A percentile compares a stretch with the other conserved stretches of the same genome.
Evolutionary conservation across 2,113 vertebrate genomes (phyloP).

Genomic region (Gasterosteus aculeatus): DNA sequence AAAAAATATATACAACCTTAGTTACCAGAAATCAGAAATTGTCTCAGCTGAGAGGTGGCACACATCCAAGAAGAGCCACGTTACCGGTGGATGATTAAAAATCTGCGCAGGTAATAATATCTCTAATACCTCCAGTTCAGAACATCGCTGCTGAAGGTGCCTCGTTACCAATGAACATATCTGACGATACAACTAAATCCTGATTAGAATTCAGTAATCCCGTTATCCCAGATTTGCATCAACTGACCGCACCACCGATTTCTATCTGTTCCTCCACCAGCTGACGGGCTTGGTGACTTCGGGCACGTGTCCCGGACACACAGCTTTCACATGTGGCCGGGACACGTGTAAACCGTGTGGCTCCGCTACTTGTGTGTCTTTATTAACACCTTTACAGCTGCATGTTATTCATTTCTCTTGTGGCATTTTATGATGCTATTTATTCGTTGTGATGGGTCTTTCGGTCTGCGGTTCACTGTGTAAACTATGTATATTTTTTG

Average conservation of each 20-base stretch:
- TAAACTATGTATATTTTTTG: no score
- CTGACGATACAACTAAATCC: slow-evolving; percentile 62
- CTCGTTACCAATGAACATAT: slow-evolving; percentile 64
- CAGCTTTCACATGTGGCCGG: slow-evolving; percentile 35
- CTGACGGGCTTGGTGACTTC: slow-evolving; percentile 15
- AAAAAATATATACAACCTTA: not conserved
- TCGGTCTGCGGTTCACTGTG: no score
- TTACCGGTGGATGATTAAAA: slow-evolving; percentile 27
- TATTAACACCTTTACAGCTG: no score
- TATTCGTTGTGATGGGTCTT: no score
- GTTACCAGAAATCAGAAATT: not conserved
- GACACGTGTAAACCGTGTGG: no score
- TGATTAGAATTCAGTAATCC: slow-evolving; percentile 58
- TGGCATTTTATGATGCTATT: no score
- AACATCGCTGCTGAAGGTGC: slow-evolving; percentile 46
- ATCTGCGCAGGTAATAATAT: slow-evolving; percentile 53
- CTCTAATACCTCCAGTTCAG: slow-evolving; percentile 53
- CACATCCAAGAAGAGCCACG: slow-evolving; percentile 18
- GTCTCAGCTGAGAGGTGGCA: not conserved
- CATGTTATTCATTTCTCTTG: no score
- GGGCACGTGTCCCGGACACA: slow-evolving; percentile 15
- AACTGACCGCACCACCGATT: slow-evolving; percentile 13
- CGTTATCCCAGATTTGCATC: slow-evolving; percentile 56
- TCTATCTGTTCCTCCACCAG: slow-evolving; percentile 8
- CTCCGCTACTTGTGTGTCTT: no score